Evolutionary conservation across 2,888 invertebrate species (phyloP), one percentile per base, ranked within the genome.

Genomic region (Linyphia triangularis): DNA sequence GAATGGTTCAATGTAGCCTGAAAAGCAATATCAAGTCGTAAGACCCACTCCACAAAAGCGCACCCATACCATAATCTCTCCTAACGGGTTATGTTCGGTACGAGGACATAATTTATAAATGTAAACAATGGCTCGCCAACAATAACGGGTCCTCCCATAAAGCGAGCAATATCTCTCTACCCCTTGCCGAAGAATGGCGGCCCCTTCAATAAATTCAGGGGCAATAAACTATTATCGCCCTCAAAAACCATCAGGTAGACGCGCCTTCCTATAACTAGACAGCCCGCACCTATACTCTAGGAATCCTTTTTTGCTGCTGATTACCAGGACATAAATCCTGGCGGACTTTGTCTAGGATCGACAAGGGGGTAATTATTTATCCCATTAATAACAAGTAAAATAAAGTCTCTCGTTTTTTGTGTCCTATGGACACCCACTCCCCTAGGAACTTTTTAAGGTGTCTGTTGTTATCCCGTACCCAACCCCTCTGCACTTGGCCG

Each of bases 331-430:
- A 81, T 81, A 81, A 81, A 81, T 81, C 81, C 30, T 30, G 10
- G 22, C 24, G 22, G 22, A 30, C 61, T 37, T 81, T 81, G 81
- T 81, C 81, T 81, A 69, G 81, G 81, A 30, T 24, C 67, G 81
- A 81, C 81, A 81, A 69, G 79, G 51, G 51, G 51, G 81, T 81
- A 81, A 81, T 81, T 81, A 81, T 81, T 81, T 81, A 81, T 81
- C 81, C 81, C 81, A 70, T 81, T 81, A 81, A 75, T 57, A 30
- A 70, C 57, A 37, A 69, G 33, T 26, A 59, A 57, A 70, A 81
- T 70, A 70, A 70, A 70, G 43, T 40, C 13, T 24, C 69, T 33
- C 69, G 30, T 51, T 51, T 51, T 13, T 51, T 51, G 51, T 16
- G 51, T n/a, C 51, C 51, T 51, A n/a, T 51, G 51, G 51, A 51